Percentiles rank a stretch among this genome's conserved stretches.
Evolutionary conservation across 2,797 vertebrate species (phyloP).

Genomic region (Acipenser ruthenus): DNA sequence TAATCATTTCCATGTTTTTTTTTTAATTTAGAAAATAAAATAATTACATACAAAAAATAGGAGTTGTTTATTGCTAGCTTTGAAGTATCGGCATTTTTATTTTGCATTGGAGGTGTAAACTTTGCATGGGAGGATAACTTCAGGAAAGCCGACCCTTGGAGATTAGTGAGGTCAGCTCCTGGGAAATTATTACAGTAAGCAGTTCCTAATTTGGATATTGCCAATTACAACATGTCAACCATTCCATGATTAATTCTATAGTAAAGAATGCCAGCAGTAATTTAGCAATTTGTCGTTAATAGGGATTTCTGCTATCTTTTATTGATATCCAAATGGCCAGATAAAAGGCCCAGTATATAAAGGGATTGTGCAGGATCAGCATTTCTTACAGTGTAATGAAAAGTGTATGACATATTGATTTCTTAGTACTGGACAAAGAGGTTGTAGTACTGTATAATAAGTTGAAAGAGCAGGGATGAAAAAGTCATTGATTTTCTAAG

Average conservation of each 20-base stretch:
- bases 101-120: no score
- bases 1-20: no score
- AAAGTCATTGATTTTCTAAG: conserved; percentile 10
- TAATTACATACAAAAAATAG: no score
- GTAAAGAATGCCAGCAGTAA: neutral
- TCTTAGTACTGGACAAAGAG: neutral
- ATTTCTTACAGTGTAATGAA: conserved; percentile 1
- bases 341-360: neutral
- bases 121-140: no score
- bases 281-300: conserved; percentile 5
- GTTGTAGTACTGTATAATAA: conserved; percentile 1
- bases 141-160: no score
- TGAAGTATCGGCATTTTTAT: no score
- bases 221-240: neutral
- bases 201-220: neutral
- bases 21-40: no score
- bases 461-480: neutral
- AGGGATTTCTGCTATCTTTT: conserved; percentile 6
- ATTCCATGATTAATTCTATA: neutral
- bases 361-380: neutral
- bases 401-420: conserved; percentile 1
- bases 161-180: neutral
- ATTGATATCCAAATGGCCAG: conserved; percentile 1
- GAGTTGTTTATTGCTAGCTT: no score
- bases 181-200: neutral